Evolutionary conservation across 2,888 invertebrate species (phyloP).

Genomic region (Patella depressa): DNA sequence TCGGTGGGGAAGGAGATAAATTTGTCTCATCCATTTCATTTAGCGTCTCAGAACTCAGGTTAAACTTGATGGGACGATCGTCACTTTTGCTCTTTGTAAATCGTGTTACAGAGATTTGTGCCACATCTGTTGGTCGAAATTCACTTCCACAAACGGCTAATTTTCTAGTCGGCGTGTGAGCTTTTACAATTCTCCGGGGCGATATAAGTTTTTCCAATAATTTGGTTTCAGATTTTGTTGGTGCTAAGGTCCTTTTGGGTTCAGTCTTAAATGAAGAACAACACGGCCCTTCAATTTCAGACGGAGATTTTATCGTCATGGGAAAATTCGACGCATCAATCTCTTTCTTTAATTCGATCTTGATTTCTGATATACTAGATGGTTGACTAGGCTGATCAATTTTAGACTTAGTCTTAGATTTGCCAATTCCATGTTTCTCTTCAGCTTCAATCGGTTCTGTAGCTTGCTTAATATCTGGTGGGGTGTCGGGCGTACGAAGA

Average conservation of each 20-base stretch:
- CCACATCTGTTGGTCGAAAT: not conserved
- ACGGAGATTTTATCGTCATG: not conserved
- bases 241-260: not conserved
- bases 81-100: slow-evolving; percentile 3
- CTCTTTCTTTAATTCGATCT: slow-evolving; percentile 14
- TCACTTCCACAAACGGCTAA: not conserved
- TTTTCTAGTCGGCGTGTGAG: not conserved
- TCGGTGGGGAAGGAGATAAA: slow-evolving; percentile 8
- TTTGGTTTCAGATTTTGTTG: not conserved
- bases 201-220: not conserved
- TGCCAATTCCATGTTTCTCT: slow-evolving; percentile 4
- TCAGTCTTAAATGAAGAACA: not conserved
- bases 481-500: slow-evolving; percentile 35
- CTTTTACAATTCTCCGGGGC: not conserved
- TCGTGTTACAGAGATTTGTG: not conserved
- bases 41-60: not conserved
- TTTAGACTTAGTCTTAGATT: slow-evolving; percentile 29
- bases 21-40: not conserved
- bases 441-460: slow-evolving; percentile 27
- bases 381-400: slow-evolving; percentile 36
- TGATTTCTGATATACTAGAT: slow-evolving; percentile 17
- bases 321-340: slow-evolving; percentile 3
- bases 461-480: slow-evolving; percentile 33
- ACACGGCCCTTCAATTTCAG: not conserved
- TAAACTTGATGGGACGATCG: not conserved